Base-by-base conservation (phyloP, 2,113 vertebrate genomes). In the Jaculus jaculus region DNA sequence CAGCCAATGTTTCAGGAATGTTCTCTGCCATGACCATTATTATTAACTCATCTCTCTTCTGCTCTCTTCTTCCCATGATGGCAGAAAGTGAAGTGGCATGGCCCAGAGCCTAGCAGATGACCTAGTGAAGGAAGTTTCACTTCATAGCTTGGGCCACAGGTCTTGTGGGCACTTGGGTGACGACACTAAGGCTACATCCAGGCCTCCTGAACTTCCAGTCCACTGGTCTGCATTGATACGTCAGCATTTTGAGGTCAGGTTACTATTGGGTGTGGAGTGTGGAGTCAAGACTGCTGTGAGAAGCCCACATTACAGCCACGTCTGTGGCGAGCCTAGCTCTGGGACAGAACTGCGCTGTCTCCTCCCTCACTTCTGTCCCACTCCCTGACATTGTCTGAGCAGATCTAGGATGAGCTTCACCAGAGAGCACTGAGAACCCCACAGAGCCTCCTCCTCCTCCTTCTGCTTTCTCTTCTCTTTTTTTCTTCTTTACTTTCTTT, bases 311-410 rank as follows among this genome's bases (percentile, higher is more conserved):
- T 84, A 73, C 18, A 66, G 65, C 6, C 28, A 8, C 47, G 0
- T 37, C 68, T 24, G 0, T 17, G 39, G 71, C 24, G 34, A 0
- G 13, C 32, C 15, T 39, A 28, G 32, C 54, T 32, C 11, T 3
- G 61, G 73, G 42, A 61, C 12, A 86, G 73, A 34, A 85, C 61
- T 39, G 60, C 18, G 2, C 1, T 7, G 0, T 47, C 42, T 39
- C 42, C 2, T 79, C 69, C 68, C 34, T 18, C 54, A 54, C 23
- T 16, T 80, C n/a, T 47, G 24, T 30, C 42, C 21, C 2, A 30
- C 17, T 0, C 32, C 30, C 58, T 3, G 26, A 47, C 21, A 8
- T 17, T 26, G 37, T 80, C 47, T 32, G 66, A 42, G 37, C 32
- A 63, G 68, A 30, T 10, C 47, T 71, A 58, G 61, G 0, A 7